Evolutionary conservation across 2,888 invertebrate genomes (phyloP).

Genomic region (Protophormia terraenovae): DNA sequence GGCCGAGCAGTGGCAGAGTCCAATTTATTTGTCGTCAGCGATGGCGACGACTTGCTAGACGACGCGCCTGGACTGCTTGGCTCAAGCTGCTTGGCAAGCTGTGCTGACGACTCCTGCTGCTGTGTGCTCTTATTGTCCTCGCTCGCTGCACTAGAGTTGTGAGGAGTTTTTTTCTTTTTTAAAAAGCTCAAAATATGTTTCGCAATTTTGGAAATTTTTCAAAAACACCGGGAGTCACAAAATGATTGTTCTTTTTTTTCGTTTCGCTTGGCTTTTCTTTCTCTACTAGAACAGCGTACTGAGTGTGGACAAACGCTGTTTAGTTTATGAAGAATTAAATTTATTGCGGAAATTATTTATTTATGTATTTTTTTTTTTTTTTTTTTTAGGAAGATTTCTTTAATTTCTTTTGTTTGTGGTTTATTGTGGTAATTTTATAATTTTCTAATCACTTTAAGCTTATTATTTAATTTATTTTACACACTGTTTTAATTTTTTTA

Average conservation of each 20-base stretch:
- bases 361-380: neutral
- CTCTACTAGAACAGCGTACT: neutral
- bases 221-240: slow-evolving; percentile 68
- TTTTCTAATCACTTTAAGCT: slow-evolving; percentile 41
- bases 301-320: neutral
- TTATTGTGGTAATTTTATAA: slow-evolving; percentile 10
- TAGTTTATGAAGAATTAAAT: neutral
- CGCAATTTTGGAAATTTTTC: slow-evolving; percentile 80
- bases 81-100: slow-evolving; percentile 71
- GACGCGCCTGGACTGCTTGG: slow-evolving; percentile 69
- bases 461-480: slow-evolving; percentile 38
- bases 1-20: slow-evolving; percentile 67
- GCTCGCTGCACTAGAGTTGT: slow-evolving; percentile 74
- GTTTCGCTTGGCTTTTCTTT: slow-evolving; percentile 1
- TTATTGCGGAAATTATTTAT: neutral
- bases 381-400: slow-evolving; percentile 27
- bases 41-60: slow-evolving; percentile 69
- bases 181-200: slow-evolving; percentile 81
- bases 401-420: too few relatives aligned
- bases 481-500: slow-evolving; percentile 21
- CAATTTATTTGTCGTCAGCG: slow-evolving; percentile 70
- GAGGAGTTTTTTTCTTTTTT: slow-evolving; percentile 80
- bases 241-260: slow-evolving; percentile 25
- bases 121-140: slow-evolving; percentile 76
- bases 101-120: slow-evolving; percentile 72